phyloP scores from a whole-genome alignment of 2,797 vertebrate species.

The Merluccius polli region DNA sequence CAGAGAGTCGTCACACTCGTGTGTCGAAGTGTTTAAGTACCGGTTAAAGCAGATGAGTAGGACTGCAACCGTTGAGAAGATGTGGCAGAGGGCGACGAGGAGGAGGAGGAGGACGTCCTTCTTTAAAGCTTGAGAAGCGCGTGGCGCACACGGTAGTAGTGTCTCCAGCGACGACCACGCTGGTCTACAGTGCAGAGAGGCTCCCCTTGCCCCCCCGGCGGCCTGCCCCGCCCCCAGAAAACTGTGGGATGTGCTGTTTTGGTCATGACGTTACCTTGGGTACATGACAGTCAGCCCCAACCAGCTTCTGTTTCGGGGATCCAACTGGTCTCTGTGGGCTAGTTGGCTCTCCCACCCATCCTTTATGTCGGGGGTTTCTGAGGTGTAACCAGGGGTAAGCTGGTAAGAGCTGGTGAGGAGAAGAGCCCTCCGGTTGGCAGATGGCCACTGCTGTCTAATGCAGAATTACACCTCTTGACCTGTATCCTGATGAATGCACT shows the following conservation, averaged over 20 bases:
- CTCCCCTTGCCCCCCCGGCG: slow-evolving; percentile 84
- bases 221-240: slow-evolving; percentile 84
- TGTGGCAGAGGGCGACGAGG: slow-evolving; percentile 55
- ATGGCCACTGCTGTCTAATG: slow-evolving; percentile 18
- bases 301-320: slow-evolving; percentile 82
- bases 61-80: slow-evolving; percentile 60
- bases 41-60: not conserved
- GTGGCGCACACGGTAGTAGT: slow-evolving; percentile 41
- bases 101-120: slow-evolving; percentile 24
- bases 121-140: slow-evolving; percentile 34
- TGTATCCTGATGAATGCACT: slow-evolving; percentile 47
- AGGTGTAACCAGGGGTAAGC: slow-evolving; percentile 72
- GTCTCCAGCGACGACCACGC: slow-evolving; percentile 50
- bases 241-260: slow-evolving; percentile 92
- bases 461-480: slow-evolving; percentile 13
- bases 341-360: slow-evolving; percentile 24
- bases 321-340: slow-evolving; percentile 28
- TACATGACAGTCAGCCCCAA: slow-evolving; percentile 99
- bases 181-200: slow-evolving; percentile 88
- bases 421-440: slow-evolving; percentile 3
- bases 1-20: not conserved
- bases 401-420: slow-evolving; percentile 28
- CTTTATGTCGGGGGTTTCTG: slow-evolving; percentile 48
- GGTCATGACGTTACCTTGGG: slow-evolving; percentile 99
- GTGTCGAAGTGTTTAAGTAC: not conserved